phyloP scores from a whole-genome alignment of 2,888 invertebrate species.

The Cremastinae sp. region DNA sequence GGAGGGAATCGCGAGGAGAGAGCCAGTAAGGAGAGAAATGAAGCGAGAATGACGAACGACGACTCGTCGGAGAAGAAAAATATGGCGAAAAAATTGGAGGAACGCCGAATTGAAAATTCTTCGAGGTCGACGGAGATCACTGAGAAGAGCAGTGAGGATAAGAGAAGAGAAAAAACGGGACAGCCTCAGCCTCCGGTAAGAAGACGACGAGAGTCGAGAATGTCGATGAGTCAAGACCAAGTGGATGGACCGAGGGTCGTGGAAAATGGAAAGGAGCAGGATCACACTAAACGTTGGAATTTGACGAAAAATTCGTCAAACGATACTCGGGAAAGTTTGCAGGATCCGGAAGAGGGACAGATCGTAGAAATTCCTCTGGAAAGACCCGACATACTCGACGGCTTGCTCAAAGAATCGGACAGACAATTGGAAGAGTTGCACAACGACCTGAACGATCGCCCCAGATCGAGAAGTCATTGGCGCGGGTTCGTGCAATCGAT shows the following conservation, averaged over 20 bases:
- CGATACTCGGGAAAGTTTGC: constrained; percentile 2
- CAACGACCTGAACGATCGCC: constrained; percentile 67
- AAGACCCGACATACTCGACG: constrained; percentile 74
- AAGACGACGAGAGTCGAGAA: constrained; percentile 54
- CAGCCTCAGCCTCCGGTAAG: constrained; percentile 54
- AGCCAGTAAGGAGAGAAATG: constrained; percentile 13
- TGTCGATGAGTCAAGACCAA: constrained; percentile 17
- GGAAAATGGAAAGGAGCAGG: constrained; percentile 10
- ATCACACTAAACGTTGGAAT: neutral
- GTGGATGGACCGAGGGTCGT: neutral
- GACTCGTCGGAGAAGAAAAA: constrained; percentile 53
- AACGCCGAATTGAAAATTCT: no score
- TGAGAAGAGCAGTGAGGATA: constrained; percentile 25
- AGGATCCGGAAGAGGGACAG: constrained; percentile 14
- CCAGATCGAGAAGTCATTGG: constrained; percentile 72
- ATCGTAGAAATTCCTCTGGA: constrained; percentile 57
- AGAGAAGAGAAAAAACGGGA: constrained; percentile 26
- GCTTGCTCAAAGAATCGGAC: constrained; percentile 74
- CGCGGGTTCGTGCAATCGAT: constrained; percentile 75
- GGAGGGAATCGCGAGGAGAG: constrained; percentile 30
- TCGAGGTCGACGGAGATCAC: neutral
- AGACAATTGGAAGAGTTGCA: constrained; percentile 71
- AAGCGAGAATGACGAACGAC: constrained; percentile 11
- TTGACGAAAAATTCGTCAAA: constrained; percentile 16
- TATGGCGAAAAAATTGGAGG: constrained; percentile 23